Percentiles rank a stretch among this genome's conserved stretches.
Conservation (phyloP, 2,888 invertebrate genomes). For the Tanytarsus gracilentus region DNA sequence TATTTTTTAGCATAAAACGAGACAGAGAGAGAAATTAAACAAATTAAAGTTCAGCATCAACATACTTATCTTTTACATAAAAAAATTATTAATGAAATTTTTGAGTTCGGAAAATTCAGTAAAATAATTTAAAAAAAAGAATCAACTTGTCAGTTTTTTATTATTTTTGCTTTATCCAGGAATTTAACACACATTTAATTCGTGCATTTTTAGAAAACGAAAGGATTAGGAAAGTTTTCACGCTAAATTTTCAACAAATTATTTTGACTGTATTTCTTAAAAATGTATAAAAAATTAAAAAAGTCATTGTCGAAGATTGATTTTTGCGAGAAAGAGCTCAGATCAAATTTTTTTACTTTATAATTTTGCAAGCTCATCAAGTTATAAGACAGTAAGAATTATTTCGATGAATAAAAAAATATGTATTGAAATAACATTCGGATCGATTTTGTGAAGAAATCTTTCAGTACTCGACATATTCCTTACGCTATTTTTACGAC, state of each 20-base stretch:
- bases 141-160: neutral
- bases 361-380: too few relatives aligned
- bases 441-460: neutral
- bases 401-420: constrained; percentile 23
- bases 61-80: neutral
- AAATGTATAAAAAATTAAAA: too few relatives aligned
- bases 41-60: neutral
- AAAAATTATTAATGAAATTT: neutral
- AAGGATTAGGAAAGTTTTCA: too few relatives aligned
- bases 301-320: too few relatives aligned
- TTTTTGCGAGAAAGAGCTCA: too few relatives aligned
- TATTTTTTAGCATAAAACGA: neutral
- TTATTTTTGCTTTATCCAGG: neutral
- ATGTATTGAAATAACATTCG: constrained; percentile 15
- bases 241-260: too few relatives aligned
- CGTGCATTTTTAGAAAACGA: too few relatives aligned
- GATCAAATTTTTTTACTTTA: too few relatives aligned
- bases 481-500: too few relatives aligned
- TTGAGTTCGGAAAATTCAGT: neutral
- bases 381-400: constrained; percentile 28
- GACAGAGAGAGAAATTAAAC: neutral
- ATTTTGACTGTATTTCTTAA: too few relatives aligned
- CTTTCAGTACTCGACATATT: neutral
- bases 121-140: neutral
- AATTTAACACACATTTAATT: neutral